phyloP scores from a whole-genome alignment of 2,888 invertebrate genomes.

The Cheilosia scutellata region DNA sequence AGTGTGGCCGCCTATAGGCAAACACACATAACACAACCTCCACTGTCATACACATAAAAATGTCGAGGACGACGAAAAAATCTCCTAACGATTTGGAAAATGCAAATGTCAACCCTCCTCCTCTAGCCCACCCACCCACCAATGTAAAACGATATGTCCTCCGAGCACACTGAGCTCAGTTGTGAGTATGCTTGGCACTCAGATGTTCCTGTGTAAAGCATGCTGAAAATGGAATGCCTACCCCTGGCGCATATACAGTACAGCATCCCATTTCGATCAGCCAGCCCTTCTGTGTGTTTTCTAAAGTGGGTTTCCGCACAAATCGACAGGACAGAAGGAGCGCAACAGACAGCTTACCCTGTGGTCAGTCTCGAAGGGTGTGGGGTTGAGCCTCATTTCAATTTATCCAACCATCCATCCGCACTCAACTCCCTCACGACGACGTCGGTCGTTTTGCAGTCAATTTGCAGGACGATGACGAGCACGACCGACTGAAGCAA shows the following conservation, averaged over 20 bases:
- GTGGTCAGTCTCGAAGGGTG: slow-evolving; percentile 61
- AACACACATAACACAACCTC: slow-evolving; percentile 27
- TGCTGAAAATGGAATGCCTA: slow-evolving; percentile 49
- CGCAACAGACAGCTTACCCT: slow-evolving; percentile 66
- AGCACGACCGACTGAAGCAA: slow-evolving; percentile 62
- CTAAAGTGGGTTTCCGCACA: slow-evolving; percentile 25
- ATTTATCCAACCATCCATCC: slow-evolving; percentile 68
- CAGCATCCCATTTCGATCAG: slow-evolving; percentile 1
- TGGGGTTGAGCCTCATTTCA: slow-evolving; percentile 68
- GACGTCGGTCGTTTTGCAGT: slow-evolving; percentile 63
- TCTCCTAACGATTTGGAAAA: slow-evolving; percentile 71
- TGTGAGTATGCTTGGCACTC: slow-evolving; percentile 14
- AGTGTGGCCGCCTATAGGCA: slow-evolving; percentile 26
- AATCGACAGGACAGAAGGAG: slow-evolving; percentile 40
- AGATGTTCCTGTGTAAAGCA: slow-evolving; percentile 29
- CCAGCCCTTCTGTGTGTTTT: slow-evolving; percentile 11
- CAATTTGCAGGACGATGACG: slow-evolving; percentile 71
- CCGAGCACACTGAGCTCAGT: slow-evolving; percentile 18
- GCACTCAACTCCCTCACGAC: slow-evolving; percentile 41
- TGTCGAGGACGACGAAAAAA: slow-evolving; percentile 41
- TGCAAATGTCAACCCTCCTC: slow-evolving; percentile 61
- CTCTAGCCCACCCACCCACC: neutral
- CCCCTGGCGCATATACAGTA: slow-evolving; percentile 33
- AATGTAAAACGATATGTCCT: slow-evolving; percentile 70
- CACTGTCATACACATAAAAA: slow-evolving; percentile 15